Conservation (phyloP, 92 coral and sea anemone genomes). For the Desmophyllum pertusum region DNA sequence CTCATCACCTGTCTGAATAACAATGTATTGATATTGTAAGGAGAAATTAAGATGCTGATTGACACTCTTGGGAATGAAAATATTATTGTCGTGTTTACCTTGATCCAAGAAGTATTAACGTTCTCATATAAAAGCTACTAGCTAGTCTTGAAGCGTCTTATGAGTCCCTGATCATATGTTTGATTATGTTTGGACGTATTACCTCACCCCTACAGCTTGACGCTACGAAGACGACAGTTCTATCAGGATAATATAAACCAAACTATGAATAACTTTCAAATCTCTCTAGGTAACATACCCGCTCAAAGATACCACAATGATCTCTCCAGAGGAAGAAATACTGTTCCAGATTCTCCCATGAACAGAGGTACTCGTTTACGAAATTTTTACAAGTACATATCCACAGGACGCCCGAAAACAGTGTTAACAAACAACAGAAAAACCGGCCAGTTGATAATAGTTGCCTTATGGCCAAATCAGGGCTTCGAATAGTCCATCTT, state of each 20-base stretch:
- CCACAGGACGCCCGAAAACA: neutral
- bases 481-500: no score
- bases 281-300: constrained; percentile 41
- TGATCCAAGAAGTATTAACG: neutral
- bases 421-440: no score
- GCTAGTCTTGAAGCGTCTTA: neutral
- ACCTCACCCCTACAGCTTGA: neutral
- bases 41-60: no score
- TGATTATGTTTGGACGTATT: no score
- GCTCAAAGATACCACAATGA: constrained; percentile 7
- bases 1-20: neutral
- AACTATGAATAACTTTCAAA: neutral
- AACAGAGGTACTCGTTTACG: constrained; percentile 91
- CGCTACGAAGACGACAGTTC: neutral
- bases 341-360: constrained; percentile 95
- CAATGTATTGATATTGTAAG: no score
- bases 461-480: no score
- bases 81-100: neutral
- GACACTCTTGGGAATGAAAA: neutral
- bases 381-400: neutral
- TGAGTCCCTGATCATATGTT: neutral
- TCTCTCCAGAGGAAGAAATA: constrained; percentile 68
- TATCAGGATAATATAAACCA: no score
- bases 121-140: neutral
- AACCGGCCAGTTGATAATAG: no score